phyloP scores from a whole-genome alignment of 2,888 invertebrate genomes.

The Xestia c-nigrum region DNA sequence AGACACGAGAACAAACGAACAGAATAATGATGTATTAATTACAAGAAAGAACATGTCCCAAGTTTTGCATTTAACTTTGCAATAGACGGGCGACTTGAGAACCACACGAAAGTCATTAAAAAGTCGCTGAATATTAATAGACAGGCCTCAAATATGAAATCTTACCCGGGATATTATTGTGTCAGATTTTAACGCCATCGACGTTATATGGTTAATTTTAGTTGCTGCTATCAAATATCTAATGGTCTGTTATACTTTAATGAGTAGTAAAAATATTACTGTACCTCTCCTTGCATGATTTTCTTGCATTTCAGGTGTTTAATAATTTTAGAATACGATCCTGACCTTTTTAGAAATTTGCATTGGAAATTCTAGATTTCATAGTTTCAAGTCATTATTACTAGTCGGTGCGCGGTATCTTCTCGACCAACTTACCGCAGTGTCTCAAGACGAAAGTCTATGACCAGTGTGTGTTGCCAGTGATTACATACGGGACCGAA shows the following conservation, averaged over 20 bases:
- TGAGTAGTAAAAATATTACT: conserved; percentile 38
- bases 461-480: too few relatives aligned
- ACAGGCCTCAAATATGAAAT: conserved; percentile 31
- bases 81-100: conserved; percentile 34
- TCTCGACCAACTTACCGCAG: too few relatives aligned
- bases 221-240: conserved; percentile 46
- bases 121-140: conserved; percentile 58
- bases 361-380: conserved; percentile 19
- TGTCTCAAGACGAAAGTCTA: too few relatives aligned
- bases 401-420: too few relatives aligned
- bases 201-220: conserved; percentile 37
- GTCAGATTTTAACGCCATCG: conserved; percentile 41
- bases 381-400: background rate
- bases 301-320: conserved; percentile 13
- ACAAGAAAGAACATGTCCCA: conserved; percentile 44
- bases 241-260: conserved; percentile 32
- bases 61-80: conserved; percentile 10
- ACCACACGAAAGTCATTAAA: conserved; percentile 35
- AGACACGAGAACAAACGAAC: conserved; percentile 50
- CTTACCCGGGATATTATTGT: conserved; percentile 25
- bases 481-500: too few relatives aligned
- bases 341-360: conserved; percentile 19
- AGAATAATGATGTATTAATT: conserved; percentile 61
- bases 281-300: conserved; percentile 7
- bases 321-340: conserved; percentile 24